Percentiles rank a stretch among this genome's conserved stretches.
phyloP scores from a whole-genome alignment of 2,888 invertebrate species.

The Drosophila imparisetae region DNA sequence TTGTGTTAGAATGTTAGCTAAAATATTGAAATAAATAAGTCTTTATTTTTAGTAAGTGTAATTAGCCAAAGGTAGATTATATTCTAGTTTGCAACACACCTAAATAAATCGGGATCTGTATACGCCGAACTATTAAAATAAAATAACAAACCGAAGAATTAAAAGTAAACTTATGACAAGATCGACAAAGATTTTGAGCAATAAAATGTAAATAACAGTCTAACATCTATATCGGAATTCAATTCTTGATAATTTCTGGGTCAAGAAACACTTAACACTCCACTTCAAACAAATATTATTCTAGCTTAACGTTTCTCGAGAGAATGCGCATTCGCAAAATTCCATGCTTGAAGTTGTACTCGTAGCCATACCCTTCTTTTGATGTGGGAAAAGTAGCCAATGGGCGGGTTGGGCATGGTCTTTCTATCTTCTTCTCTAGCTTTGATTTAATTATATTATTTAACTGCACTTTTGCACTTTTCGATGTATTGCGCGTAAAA shows the following conservation, averaged over 20 bases:
- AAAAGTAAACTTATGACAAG: not conserved
- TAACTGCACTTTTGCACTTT: constrained; percentile 11
- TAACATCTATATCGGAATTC: not conserved
- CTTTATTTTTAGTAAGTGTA: not conserved
- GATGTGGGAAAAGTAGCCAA: constrained; percentile 75
- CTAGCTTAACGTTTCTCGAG: not conserved
- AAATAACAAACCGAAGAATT: not conserved
- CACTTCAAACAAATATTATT: constrained; percentile 11
- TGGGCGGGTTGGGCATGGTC: constrained; percentile 78
- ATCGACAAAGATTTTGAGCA: not conserved
- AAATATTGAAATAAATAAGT: not conserved
- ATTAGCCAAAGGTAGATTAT: not conserved
- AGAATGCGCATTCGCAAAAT: constrained; percentile 8
- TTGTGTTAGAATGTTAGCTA: not conserved
- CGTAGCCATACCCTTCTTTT: constrained; percentile 72
- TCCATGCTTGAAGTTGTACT: not conserved
- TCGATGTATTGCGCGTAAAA: not conserved
- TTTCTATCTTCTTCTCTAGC: not conserved
- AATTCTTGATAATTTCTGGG: constrained; percentile 15
- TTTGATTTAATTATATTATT: not conserved
- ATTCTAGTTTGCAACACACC: not conserved
- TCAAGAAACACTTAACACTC: constrained; percentile 42
- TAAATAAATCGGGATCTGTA: not conserved
- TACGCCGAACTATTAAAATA: not conserved
- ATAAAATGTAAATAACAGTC: constrained; percentile 9